These are phyloP conservation scores for Sisor rabdophorus DNA, from an alignment of 2,113 vertebrate genomes.

Conservation along the genomic window DNA sequence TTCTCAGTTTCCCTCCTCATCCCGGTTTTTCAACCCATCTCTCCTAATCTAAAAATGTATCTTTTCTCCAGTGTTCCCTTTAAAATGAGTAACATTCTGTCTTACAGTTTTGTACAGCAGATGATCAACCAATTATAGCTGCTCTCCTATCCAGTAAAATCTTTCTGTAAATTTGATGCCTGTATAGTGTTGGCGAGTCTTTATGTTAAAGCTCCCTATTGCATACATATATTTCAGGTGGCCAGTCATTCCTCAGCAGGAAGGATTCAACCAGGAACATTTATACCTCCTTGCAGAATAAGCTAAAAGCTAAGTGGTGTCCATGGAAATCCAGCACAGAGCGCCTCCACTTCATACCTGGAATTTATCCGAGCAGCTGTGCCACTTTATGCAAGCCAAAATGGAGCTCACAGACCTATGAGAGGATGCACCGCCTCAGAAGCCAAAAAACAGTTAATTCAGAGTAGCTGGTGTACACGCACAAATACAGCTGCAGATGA, in stretches of 20 bases:
- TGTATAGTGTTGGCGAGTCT: too few species aligned
- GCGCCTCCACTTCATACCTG: constrained; percentile 76
- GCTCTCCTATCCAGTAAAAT: not conserved
- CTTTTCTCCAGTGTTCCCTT: too few species aligned
- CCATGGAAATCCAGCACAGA: constrained; percentile 77
- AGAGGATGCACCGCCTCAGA: constrained; percentile 91
- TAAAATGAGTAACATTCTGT: too few species aligned
- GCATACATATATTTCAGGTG: constrained; percentile 69
- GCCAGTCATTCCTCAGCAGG: constrained; percentile 97
- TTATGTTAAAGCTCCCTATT: not conserved
- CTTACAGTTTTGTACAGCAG: constrained; percentile 45
- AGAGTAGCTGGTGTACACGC: constrained; percentile 83
- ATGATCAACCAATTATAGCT: not conserved
- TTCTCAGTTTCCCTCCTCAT: too few species aligned
- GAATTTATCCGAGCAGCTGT: constrained; percentile 98
- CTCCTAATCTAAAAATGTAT: too few species aligned
- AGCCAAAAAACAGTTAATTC: constrained; percentile 88
- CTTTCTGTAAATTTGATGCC: not conserved
- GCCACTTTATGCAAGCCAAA: constrained; percentile 93
- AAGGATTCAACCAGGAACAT: constrained; percentile 94
- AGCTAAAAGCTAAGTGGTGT: constrained; percentile 89
- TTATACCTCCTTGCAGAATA: constrained; percentile 91
- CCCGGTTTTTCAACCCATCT: too few species aligned
- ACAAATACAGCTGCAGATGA: constrained; percentile 92
- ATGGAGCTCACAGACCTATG: constrained; percentile 96